phyloP scores from a whole-genome alignment of 2,113 vertebrate genomes.

The Pterocles gutturalis region DNA sequence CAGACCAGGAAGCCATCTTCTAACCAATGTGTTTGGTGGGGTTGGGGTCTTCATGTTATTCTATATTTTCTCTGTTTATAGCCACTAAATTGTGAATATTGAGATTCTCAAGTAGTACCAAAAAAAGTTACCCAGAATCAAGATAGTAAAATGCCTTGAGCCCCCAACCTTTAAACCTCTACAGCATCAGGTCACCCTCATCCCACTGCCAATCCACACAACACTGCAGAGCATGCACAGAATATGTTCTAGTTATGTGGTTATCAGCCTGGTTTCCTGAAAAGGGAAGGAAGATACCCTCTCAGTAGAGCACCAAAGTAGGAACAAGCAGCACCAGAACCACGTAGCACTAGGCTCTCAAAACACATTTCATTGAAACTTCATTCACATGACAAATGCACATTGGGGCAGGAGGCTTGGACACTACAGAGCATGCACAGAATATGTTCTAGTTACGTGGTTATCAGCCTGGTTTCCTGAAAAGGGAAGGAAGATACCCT shows the following conservation, averaged over 20 bases:
- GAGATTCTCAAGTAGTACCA: not conserved
- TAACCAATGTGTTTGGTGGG: not conserved
- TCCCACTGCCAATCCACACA: not conserved
- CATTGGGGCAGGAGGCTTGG: constrained; percentile 38
- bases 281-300: not conserved
- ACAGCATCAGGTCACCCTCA: not conserved
- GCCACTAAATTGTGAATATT: not conserved
- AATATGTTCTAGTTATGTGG: not conserved
- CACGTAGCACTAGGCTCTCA: not conserved
- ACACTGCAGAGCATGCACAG: not conserved
- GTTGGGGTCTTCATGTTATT: not conserved
- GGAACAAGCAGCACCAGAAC: not conserved
- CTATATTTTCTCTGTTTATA: not conserved
- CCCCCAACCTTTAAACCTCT: not conserved
- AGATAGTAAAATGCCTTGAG: not conserved
- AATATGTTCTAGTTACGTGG: not conserved
- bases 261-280: not conserved
- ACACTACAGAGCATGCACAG: not conserved
- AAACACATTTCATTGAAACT: constrained; percentile 48
- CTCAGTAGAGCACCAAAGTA: not conserved
- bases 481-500: not conserved
- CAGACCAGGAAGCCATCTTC: not conserved
- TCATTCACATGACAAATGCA: constrained; percentile 36
- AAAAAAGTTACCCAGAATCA: not conserved
- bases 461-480: not conserved